A percentile compares a stretch with the other conserved stretches of the same genome.
phyloP scores from a whole-genome alignment of 1,140 invertebrate species.

The Gryon sp. region DNA sequence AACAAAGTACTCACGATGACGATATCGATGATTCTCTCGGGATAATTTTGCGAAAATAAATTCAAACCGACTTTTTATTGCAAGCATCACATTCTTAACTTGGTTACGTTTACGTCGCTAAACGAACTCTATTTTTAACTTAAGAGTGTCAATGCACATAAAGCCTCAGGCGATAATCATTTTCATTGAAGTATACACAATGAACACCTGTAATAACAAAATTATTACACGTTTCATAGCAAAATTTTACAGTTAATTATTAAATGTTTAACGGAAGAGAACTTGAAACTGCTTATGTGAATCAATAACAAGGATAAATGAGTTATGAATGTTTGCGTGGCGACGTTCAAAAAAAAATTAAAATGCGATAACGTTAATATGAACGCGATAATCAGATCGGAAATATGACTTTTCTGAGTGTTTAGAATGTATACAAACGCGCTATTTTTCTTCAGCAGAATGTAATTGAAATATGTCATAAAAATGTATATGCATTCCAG shows the following conservation, averaged over 20 bases:
- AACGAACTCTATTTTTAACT: slow-evolving; percentile 24
- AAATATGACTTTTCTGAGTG: too few relatives aligned
- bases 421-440: too few relatives aligned
- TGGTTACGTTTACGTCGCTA: background rate
- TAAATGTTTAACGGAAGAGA: too few relatives aligned
- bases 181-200: slow-evolving; percentile 20
- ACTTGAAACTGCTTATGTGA: too few relatives aligned
- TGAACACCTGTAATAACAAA: slow-evolving; percentile 38
- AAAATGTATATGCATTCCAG: slow-evolving; percentile 16
- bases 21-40: too few relatives aligned
- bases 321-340: too few relatives aligned
- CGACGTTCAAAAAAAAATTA: too few relatives aligned
- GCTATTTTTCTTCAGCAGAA: background rate
- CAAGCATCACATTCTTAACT: background rate
- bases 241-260: background rate
- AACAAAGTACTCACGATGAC: too few relatives aligned
- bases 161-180: slow-evolving; percentile 8
- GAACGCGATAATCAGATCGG: too few relatives aligned
- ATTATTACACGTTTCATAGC: slow-evolving; percentile 5
- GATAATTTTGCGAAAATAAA: too few relatives aligned
- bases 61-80: background rate
- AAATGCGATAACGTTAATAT: too few relatives aligned
- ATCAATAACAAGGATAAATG: too few relatives aligned
- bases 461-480: slow-evolving; percentile 31
- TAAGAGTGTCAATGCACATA: slow-evolving; percentile 7